Evolutionary conservation across 1,140 invertebrate genomes (phyloP).

Genomic region (Periplaneta americana): DNA sequence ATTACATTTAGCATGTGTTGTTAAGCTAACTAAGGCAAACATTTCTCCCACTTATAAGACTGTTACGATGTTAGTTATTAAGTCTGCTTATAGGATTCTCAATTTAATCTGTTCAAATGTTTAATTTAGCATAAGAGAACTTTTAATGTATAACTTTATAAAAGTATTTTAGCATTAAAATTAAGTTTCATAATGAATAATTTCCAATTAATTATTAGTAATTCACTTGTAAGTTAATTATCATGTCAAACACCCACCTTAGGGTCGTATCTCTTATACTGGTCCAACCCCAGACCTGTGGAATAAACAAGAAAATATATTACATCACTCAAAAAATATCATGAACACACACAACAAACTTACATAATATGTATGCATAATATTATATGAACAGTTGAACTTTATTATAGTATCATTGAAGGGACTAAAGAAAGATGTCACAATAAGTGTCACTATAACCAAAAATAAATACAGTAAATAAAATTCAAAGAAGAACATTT

Average conservation of each 20-base stretch:
- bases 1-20: background rate
- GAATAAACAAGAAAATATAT: slow-evolving; percentile 14
- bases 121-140: background rate
- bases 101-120: background rate
- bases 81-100: background rate
- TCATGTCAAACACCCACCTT: slow-evolving; percentile 65
- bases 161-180: background rate
- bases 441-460: too few species aligned
- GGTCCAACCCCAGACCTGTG: slow-evolving; percentile 89
- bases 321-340: too few species aligned
- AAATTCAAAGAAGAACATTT: too few species aligned
- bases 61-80: background rate
- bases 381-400: too few species aligned
- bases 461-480: too few species aligned
- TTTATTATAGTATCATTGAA: too few species aligned
- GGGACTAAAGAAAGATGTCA: too few species aligned
- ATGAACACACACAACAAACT: too few species aligned
- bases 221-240: too few species aligned
- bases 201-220: background rate
- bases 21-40: background rate
- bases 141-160: background rate
- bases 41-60: too few species aligned
- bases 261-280: slow-evolving; percentile 91
- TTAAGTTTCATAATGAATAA: background rate
- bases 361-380: too few species aligned